These are phyloP conservation scores for Dasypolia templi DNA, from an alignment of 2,888 invertebrate genomes.

Conservation along the genomic window DNA sequence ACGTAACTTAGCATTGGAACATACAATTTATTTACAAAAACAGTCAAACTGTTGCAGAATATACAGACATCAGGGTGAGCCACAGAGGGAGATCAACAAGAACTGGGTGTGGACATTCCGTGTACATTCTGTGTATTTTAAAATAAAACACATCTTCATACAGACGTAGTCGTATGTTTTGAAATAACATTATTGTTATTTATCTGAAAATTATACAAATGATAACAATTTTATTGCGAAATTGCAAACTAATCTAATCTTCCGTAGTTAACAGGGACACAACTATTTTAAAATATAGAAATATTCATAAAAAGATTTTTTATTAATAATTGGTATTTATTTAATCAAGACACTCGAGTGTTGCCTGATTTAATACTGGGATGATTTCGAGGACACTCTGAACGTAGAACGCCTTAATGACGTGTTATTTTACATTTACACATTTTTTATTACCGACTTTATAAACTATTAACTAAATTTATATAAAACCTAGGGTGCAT, in stretches of 20 bases:
- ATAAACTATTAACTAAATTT: background rate
- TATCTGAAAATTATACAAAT: background rate
- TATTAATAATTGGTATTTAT: too few relatives aligned
- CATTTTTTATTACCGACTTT: background rate
- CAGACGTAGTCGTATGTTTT: background rate
- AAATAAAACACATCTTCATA: background rate
- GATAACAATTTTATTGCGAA: background rate
- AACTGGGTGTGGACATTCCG: background rate
- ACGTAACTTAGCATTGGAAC: constrained; percentile 35
- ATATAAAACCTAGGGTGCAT: background rate
- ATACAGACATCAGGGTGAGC: background rate
- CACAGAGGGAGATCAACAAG: background rate
- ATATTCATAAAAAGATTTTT: too few relatives aligned
- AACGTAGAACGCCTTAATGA: background rate
- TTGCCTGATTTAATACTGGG: constrained; percentile 32
- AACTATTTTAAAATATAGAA: background rate
- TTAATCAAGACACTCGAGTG: constrained; percentile 11
- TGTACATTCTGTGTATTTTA: background rate
- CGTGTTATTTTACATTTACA: background rate
- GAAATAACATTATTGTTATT: background rate
- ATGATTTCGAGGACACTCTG: background rate
- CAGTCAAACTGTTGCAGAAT: background rate
- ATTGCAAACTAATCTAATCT: background rate
- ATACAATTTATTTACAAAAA: background rate
- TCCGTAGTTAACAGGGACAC: background rate